Conservation (phyloP, 1,140 invertebrate genomes). For the Colletes latitarsis region DNA sequence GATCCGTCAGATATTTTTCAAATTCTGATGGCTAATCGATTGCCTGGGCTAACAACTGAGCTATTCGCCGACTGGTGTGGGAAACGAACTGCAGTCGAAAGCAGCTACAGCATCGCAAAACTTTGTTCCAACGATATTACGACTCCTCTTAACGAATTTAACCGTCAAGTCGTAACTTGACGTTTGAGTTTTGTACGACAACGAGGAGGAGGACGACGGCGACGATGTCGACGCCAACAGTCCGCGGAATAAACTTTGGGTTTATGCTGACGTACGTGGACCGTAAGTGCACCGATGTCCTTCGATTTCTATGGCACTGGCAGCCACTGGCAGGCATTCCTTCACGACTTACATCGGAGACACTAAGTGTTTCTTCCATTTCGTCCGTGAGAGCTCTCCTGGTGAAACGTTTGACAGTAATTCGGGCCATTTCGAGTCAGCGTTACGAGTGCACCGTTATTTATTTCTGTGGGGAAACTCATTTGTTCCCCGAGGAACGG, state of each 20-base stretch:
- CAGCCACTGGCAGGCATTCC: neutral
- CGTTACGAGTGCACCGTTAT: conserved; percentile 13
- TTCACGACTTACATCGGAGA: neutral
- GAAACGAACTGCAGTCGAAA: conserved; percentile 22
- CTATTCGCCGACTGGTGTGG: neutral
- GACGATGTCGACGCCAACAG: conserved; percentile 17
- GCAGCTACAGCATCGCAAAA: conserved; percentile 65
- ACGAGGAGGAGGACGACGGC: conserved; percentile 21
- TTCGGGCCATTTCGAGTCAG: neutral
- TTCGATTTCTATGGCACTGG: neutral
- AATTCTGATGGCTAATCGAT: conserved; percentile 48
- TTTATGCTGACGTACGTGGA: conserved; percentile 12
- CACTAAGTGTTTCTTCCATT: neutral
- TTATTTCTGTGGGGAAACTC: conserved; percentile 1
- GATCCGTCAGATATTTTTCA: neutral
- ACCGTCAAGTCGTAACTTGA: conserved; percentile 73
- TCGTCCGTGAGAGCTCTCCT: no score
- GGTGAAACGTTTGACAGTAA: conserved; percentile 11
- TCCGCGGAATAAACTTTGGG: conserved; percentile 44
- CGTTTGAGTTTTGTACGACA: conserved; percentile 72
- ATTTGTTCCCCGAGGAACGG: neutral
- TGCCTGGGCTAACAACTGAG: no score
- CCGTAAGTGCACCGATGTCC: neutral
- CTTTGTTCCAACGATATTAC: conserved; percentile 76
- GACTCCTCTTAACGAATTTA: conserved; percentile 77